Base-by-base conservation (phyloP, 1,140 invertebrate genomes). In the Platorchestia sp. region DNA sequence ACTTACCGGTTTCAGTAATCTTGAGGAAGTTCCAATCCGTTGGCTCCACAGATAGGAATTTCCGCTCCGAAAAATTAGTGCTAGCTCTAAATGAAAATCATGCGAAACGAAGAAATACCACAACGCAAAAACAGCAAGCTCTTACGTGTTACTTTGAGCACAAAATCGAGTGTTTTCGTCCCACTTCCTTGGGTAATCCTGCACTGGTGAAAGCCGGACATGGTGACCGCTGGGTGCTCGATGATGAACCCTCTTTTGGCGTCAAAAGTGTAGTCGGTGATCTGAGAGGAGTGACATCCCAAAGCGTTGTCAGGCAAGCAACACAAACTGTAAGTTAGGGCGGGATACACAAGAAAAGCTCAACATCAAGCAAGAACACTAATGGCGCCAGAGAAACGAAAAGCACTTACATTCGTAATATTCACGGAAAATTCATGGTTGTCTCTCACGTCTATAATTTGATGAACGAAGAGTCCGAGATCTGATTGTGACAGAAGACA, bases 161-260 rank as follows among this genome's bases (percentile, higher is more conserved):
- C 42, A 89, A 89, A 5, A 89, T 41, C 43, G 43, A 41, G 87
- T 7, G 86, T 41, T 89, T 89, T 89, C 0, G 10, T 42, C 87
- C 10, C 27, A 6, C 42, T 36, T 75, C 1, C 87, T 5, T 43
- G 3, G 87, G 7, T 44, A 7, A 89, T 89, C 43, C 41, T 89
- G 43, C 87, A 89, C 87, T 89, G 5, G 41, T 42, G 43, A 3
- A 42, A 3, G 87, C 87, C 87, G 27, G 87, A 89, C 87, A 89
- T 89, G 87, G 41, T 89, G 43, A 89, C 41, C 36, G 87, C 27
- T 19, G 87, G 41, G n/a, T 44, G 3, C 6, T 44, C 5, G 87
- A 89, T 89, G 87, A 89, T 44, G 87, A 89, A 89, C n/a, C 87
- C 87, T 89, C 87, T 5, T 89, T 44, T 89, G 41, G 42, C 87